phyloP scores from a whole-genome alignment of 1,140 invertebrate genomes.

The Bombyx mori region ASM3026992v2 NC_085113.1:5464501-5465000 shows the following conservation, averaged over 20 bases:
- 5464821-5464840: constrained; percentile 54
- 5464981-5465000: no score
- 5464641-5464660: constrained; percentile 55
- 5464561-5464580: constrained; percentile 35
- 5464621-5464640: constrained; percentile 61
- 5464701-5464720: constrained; percentile 78
- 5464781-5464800: constrained; percentile 81
- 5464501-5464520: constrained; percentile 24
- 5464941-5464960: no score
- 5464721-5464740: constrained; percentile 82
- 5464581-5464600: constrained; percentile 31
- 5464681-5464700: constrained; percentile 83
- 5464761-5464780: constrained; percentile 85
- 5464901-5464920: no score
- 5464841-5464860: no score
- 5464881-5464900: no score
- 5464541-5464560: constrained; percentile 42
- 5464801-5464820: constrained; percentile 80
- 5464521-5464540: constrained; percentile 31
- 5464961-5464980: no score
- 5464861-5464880: no score
- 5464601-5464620: constrained; percentile 43
- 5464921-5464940: no score
- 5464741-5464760: constrained; percentile 81
- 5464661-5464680: constrained; percentile 75